These are phyloP conservation scores for Rhea pennata DNA, from an alignment of 2,113 vertebrate genomes.

Conservation along the genomic window DNA sequence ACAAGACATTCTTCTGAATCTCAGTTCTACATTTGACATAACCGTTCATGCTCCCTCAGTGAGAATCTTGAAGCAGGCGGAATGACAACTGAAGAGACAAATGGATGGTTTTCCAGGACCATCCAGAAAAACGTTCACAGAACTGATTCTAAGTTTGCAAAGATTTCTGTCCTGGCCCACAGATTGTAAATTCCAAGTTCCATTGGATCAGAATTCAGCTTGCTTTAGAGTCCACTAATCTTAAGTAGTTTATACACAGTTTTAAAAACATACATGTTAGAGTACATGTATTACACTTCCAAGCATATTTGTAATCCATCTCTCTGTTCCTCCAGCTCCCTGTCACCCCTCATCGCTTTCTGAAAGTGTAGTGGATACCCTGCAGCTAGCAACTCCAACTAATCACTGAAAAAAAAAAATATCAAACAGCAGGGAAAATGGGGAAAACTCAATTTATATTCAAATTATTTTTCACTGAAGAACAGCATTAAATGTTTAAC, in stretches of 20 bases:
- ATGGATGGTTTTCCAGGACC: not conserved
- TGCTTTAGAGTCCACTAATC: not conserved
- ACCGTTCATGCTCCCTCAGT: not conserved
- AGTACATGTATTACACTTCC: not conserved
- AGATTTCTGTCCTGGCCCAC: not conserved
- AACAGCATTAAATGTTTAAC: not conserved
- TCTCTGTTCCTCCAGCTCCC: not conserved
- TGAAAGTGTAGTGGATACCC: not conserved
- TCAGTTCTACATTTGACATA: not conserved
- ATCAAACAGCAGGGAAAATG: not conserved
- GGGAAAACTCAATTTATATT: not conserved
- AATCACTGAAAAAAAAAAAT: not conserved
- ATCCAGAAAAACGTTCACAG: not conserved
- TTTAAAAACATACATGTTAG: not conserved
- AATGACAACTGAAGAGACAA: fast-evolving
- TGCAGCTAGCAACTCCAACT: not conserved
- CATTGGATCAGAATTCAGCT: not conserved
- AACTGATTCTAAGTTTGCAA: not conserved
- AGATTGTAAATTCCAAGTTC: not conserved
- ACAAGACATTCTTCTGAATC: not conserved
- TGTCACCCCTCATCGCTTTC: not conserved
- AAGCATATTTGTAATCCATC: not conserved
- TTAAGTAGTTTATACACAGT: not conserved
- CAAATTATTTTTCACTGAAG: not conserved
- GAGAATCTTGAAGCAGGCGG: not conserved